Percentiles rank a stretch among this genome's conserved stretches.
Evolutionary conservation across 2,797 vertebrate genomes (phyloP).

Genomic region (Emys orbicularis): DNA sequence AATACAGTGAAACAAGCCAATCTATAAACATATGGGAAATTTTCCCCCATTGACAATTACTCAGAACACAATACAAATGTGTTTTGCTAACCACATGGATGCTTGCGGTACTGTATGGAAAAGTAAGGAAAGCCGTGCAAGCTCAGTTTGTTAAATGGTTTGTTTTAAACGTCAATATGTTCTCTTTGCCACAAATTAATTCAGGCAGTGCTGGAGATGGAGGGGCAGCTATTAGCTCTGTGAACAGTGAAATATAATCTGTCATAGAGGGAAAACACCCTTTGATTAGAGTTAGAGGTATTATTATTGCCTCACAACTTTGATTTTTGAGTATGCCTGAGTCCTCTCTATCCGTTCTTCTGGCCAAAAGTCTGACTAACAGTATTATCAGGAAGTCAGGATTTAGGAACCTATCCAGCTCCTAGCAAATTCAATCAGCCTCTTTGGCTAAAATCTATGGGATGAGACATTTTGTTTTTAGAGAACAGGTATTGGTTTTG

Average conservation of each 20-base stretch:
- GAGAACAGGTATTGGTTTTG: neutral
- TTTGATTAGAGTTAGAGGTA: neutral
- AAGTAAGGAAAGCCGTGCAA: slow-evolving; percentile 1
- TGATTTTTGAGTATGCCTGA: neutral
- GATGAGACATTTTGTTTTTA: neutral
- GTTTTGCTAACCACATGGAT: slow-evolving; percentile 31
- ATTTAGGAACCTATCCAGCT: neutral
- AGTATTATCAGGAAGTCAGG: neutral
- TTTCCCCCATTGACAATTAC: slow-evolving; percentile 25
- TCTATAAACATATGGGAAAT: slow-evolving; percentile 60
- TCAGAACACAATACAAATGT: slow-evolving; percentile 46
- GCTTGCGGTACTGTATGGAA: neutral
- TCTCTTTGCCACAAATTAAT: slow-evolving; percentile 2
- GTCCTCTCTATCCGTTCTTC: neutral
- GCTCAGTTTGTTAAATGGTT: slow-evolving; percentile 50
- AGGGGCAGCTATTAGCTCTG: neutral
- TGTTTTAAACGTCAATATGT: slow-evolving; percentile 37
- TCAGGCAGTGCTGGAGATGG: slow-evolving; percentile 6
- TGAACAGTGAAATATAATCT: neutral
- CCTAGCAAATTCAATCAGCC: neutral
- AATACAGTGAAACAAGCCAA: slow-evolving; percentile 30
- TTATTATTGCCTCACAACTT: neutral
- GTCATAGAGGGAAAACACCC: neutral
- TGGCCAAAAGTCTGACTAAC: neutral
- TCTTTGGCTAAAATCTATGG: neutral